These are phyloP conservation scores for Notiomystis cincta DNA, from an alignment of 2,113 vertebrate species.

Conservation along the genomic window DNA sequence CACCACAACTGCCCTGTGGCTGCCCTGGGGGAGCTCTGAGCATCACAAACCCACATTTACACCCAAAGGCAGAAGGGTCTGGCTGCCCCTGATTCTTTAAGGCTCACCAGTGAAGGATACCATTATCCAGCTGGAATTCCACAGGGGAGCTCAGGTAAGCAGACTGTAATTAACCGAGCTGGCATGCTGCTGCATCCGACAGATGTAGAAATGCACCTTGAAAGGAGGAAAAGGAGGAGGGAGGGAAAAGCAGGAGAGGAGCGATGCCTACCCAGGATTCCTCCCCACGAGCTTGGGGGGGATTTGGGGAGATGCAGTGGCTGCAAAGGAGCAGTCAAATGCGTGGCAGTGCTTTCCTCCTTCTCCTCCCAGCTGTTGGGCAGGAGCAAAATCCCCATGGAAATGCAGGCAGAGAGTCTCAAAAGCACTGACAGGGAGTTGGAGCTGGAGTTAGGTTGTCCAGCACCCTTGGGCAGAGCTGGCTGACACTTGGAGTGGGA, in stretches of 20 bases:
- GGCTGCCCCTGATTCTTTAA: neutral
- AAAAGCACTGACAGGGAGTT: rapidly evolving
- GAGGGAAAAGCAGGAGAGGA: neutral
- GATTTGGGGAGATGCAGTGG: neutral
- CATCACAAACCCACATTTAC: neutral
- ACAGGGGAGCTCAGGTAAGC: slow-evolving; percentile 58
- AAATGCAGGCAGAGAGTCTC: neutral
- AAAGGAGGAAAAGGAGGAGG: neutral
- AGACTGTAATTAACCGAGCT: slow-evolving; percentile 63
- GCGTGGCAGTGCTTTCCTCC: neutral
- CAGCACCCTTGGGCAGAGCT: neutral
- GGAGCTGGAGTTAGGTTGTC: neutral
- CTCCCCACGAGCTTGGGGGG: rapidly evolving
- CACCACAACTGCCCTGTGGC: neutral
- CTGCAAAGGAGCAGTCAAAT: neutral
- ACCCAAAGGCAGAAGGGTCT: neutral
- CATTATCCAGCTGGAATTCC: slow-evolving; percentile 6
- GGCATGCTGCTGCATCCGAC: slow-evolving; percentile 37
- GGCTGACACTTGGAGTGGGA: neutral
- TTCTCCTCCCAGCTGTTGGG: neutral
- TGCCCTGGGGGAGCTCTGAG: neutral
- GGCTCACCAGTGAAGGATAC: slow-evolving; percentile 27
- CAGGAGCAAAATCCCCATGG: neutral
- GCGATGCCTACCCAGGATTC: neutral
- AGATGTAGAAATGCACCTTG: slow-evolving; percentile 60